Evolutionary conservation across 2,113 vertebrate genomes (phyloP).

Genomic region (Ancistrus triradiatus): DNA sequence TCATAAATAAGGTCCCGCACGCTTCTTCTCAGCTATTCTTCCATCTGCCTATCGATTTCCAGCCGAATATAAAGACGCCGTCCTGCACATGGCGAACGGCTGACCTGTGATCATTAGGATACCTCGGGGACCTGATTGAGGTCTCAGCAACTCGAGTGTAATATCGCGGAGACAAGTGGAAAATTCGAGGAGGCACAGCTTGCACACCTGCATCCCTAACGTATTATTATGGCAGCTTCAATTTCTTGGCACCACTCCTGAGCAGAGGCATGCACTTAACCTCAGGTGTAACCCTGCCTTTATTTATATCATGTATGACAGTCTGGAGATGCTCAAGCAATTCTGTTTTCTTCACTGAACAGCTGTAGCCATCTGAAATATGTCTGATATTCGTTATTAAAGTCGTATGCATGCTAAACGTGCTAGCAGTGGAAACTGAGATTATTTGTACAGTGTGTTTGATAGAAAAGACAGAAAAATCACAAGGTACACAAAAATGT

Average conservation of each 20-base stretch:
- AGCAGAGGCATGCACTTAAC: neutral
- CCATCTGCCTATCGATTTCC: conserved; percentile 25
- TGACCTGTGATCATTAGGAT: conserved; percentile 23
- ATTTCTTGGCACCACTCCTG: neutral
- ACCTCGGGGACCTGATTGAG: conserved; percentile 22
- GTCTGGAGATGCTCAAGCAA: too few relatives aligned
- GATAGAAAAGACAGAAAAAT: too few relatives aligned
- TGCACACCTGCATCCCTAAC: too few relatives aligned
- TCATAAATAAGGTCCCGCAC: conserved; percentile 5
- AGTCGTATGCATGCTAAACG: too few relatives aligned
- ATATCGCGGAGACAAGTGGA: conserved; percentile 28
- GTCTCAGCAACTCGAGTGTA: conserved; percentile 6
- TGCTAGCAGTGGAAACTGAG: too few relatives aligned
- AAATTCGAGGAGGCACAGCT: neutral
- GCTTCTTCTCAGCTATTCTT: conserved; percentile 3
- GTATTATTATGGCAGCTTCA: neutral
- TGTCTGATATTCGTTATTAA: too few relatives aligned
- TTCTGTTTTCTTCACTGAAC: too few relatives aligned
- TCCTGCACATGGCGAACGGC: conserved; percentile 12
- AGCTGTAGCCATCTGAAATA: too few relatives aligned
- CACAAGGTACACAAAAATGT: too few relatives aligned
- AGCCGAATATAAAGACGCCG: neutral
- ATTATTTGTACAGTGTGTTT: too few relatives aligned
- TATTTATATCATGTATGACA: too few relatives aligned
- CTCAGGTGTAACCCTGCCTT: too few relatives aligned